Base-by-base conservation (phyloP, 2,113 vertebrate species). In the Actenoides hombroni region DNA sequence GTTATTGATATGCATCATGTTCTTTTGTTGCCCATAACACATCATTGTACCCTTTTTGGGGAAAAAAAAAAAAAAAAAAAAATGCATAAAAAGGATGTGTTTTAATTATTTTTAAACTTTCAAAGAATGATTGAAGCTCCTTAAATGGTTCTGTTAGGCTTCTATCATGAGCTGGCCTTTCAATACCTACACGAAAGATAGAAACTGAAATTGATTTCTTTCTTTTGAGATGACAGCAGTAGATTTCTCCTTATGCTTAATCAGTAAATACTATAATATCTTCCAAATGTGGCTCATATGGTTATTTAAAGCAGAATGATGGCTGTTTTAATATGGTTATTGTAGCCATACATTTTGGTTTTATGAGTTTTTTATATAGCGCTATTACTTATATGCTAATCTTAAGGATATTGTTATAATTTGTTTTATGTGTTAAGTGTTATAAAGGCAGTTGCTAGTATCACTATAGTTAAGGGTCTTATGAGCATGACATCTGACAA, bases 381-480 rank as follows among this genome's bases (percentile, higher is more conserved):
- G 85, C 94, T 97, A 97, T 97, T 97, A 97, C 96, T 98, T 97
- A 97, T 86, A 90, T 91, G 96, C 85, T 97, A 97, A 98, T 98
- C 96, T 97, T 97, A 95, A 90, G 93, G 84, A 97, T 97, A 98
- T 97, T 97, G 95, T 97, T 98, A 94, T 97, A 97, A 98, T 98
- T 97, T 97, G 96, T 96, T 98, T 97, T 97, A 96, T 93, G 73
- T 78, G 77, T 96, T 97, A 96, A 97, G 96, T 94, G 94, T 97
- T 97, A 92, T 7, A 87, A 75, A 96, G 75, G 80, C 82, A 95
- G 83, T 96, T 95, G 71, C 57, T 88, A 74, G 90, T 51, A 78
- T 83, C 73, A n/a, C 74, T 90, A 35, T 46, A 94, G 94, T 96
- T 95, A 96, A 96, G 95, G 76, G 75, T 96, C 93, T 92, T 94